Conservation (phyloP, 2,113 vertebrate species). For the Eublepharis macularius region DNA sequence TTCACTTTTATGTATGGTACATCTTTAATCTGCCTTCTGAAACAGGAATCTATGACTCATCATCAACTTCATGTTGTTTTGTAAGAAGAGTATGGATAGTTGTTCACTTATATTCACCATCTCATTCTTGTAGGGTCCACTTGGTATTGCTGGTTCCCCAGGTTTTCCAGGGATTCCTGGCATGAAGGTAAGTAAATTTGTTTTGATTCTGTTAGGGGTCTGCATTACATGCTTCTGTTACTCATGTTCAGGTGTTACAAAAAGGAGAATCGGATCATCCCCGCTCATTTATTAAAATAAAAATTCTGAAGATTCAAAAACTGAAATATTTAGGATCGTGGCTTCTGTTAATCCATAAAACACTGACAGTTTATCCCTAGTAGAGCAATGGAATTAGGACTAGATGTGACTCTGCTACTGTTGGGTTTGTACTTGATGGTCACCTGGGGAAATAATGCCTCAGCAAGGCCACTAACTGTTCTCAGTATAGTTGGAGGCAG, state of each 20-base stretch:
- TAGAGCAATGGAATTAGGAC: neutral
- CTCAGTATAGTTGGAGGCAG: neutral
- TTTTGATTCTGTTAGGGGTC: neutral
- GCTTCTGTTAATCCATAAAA: neutral
- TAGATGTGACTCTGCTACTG: neutral
- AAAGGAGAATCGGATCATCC: neutral
- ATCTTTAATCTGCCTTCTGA: neutral
- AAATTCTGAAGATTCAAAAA: neutral
- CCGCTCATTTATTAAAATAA: too few relatives aligned
- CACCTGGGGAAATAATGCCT: neutral
- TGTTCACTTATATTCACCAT: conserved; percentile 24
- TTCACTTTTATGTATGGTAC: neutral
- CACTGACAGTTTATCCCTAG: neutral
- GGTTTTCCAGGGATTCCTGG: conserved; percentile 95
- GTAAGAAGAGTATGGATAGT: neutral
- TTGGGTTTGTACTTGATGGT: neutral
- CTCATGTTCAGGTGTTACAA: neutral
- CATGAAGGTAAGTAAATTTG: conserved; percentile 81
- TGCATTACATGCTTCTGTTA: neutral
- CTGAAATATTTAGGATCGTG: neutral
- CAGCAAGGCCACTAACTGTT: neutral
- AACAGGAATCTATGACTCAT: neutral
- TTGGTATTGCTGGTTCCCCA: conserved; percentile 87
- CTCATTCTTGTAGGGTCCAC: conserved; percentile 82
- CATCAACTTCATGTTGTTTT: neutral